Conservation (phyloP, 1,140 invertebrate genomes). For the Drosophila bocki region DNA sequence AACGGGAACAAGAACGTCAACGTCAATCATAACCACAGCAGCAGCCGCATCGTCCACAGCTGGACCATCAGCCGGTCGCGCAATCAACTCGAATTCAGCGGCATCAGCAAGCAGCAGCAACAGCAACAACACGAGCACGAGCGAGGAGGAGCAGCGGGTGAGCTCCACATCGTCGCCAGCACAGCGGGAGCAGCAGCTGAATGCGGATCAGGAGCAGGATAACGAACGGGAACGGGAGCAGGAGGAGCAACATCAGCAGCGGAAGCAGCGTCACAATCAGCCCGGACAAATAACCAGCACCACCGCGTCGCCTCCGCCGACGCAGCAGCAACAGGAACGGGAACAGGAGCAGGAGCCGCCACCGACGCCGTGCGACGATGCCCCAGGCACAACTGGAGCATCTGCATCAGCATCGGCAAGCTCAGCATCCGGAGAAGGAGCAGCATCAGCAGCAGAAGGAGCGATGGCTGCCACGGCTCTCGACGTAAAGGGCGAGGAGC, state of each 20-base stretch:
- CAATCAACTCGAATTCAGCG: slow-evolving; percentile 29
- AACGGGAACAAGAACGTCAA: slow-evolving; percentile 52
- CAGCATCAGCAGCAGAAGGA: slow-evolving; percentile 23
- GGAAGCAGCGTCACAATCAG: slow-evolving; percentile 40
- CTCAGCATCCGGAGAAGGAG: slow-evolving; percentile 24
- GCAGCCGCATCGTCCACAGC: slow-evolving; percentile 28
- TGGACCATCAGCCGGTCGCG: slow-evolving; percentile 34
- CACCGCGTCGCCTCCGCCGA: slow-evolving; percentile 75
- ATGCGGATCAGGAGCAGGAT: slow-evolving; percentile 53
- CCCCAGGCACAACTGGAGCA: slow-evolving; percentile 44
- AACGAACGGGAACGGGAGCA: slow-evolving; percentile 37
- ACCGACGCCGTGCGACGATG: slow-evolving; percentile 52
- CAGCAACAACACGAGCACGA: slow-evolving; percentile 21
- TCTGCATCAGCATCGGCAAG: slow-evolving; percentile 19
- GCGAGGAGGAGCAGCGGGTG: slow-evolving; percentile 63
- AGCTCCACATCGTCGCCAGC: slow-evolving; percentile 74
- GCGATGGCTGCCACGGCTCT: slow-evolving; percentile 67
- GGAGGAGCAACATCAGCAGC: slow-evolving; percentile 26
- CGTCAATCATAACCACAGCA: slow-evolving; percentile 42
- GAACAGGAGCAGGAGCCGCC: slow-evolving; percentile 16
- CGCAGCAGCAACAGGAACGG: slow-evolving; percentile 37
- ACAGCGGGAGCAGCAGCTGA: slow-evolving; percentile 59
- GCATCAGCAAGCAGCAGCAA: slow-evolving; percentile 35
- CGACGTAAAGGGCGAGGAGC: slow-evolving; percentile 64
- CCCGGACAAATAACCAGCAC: slow-evolving; percentile 76